Evolutionary conservation across 2,113 vertebrate species (phyloP).

Genomic region (Aleadryas rufinucha): DNA sequence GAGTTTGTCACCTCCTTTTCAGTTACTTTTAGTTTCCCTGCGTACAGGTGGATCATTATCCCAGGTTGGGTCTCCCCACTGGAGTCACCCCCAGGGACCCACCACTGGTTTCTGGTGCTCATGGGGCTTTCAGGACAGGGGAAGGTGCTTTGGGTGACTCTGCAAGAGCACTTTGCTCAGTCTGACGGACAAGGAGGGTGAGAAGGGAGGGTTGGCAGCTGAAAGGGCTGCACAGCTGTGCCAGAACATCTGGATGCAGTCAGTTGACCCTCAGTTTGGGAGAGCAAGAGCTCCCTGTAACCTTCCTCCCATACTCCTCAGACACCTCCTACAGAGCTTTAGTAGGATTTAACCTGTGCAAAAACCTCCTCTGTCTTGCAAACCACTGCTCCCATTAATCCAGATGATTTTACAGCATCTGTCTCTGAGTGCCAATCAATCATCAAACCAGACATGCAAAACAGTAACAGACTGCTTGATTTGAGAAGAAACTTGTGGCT

Average conservation of each 20-base stretch:
- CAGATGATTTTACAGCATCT: background rate
- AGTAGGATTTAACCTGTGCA: background rate
- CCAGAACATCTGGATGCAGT: background rate
- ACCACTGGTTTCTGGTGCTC: background rate
- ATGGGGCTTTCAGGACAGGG: background rate
- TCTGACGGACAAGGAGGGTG: background rate
- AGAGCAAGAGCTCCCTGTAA: background rate
- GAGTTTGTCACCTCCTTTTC: background rate
- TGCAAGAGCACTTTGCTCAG: background rate
- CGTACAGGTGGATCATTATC: background rate
- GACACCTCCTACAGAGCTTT: background rate
- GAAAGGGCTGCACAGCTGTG: background rate
- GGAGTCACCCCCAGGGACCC: background rate
- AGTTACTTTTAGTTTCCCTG: background rate
- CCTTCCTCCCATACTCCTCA: background rate
- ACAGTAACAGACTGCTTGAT: accelerated
- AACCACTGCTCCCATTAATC: background rate
- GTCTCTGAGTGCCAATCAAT: accelerated
- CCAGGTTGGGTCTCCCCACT: background rate
- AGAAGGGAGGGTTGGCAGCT: background rate
- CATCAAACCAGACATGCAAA: background rate
- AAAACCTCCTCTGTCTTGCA: background rate
- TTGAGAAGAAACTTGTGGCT: background rate
- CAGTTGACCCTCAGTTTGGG: accelerated
- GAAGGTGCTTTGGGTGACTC: background rate